These are phyloP conservation scores for Apus apus DNA, from an alignment of 2,113 vertebrate species.

Conservation along the genomic window DNA sequence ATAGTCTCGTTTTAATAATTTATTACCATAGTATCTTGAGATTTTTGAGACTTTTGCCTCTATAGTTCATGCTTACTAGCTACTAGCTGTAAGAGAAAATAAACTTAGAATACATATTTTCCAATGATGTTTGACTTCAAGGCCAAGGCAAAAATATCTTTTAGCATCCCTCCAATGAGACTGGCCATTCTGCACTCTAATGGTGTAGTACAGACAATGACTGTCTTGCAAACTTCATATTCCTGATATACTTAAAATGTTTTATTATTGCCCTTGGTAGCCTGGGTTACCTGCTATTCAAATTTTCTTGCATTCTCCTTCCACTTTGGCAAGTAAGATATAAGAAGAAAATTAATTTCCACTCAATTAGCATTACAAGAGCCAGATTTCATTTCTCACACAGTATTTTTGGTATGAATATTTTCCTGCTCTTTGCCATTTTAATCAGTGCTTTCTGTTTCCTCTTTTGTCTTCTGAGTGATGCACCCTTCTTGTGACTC, in stretches of 20 bases:
- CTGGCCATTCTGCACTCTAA: background rate
- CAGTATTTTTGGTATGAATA: background rate
- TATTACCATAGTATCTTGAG: background rate
- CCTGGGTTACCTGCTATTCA: background rate
- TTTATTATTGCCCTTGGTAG: background rate
- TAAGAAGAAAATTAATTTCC: slow-evolving; percentile 9
- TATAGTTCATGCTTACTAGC: background rate
- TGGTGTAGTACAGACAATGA: background rate
- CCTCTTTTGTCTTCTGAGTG: background rate
- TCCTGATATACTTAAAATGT: background rate
- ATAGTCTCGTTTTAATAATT: background rate
- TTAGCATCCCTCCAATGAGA: background rate
- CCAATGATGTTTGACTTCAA: background rate
- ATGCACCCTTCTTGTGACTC: background rate
- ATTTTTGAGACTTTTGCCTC: background rate
- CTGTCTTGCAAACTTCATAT: background rate
- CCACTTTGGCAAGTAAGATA: background rate
- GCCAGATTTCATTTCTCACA: background rate
- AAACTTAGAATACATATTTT: background rate
- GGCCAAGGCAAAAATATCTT: background rate
- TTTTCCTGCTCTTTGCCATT: background rate
- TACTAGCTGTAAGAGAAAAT: background rate
- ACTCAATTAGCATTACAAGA: background rate
- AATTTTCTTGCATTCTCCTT: slow-evolving; percentile 22
- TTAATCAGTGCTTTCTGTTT: background rate